Conservation (phyloP, 2,888 invertebrate genomes). For the Druceiella hillmani region DNA sequence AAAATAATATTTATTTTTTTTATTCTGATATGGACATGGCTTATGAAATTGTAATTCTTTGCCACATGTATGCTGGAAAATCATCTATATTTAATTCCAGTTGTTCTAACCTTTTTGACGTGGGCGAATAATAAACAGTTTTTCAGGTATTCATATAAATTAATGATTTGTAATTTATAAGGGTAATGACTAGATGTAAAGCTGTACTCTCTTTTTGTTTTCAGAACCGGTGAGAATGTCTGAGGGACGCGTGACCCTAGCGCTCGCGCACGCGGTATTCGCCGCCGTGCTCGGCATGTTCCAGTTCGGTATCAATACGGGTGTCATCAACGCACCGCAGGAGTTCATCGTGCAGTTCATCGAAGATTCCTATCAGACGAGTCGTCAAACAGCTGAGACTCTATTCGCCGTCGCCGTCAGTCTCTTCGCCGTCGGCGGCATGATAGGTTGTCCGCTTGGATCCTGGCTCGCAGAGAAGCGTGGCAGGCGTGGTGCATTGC, state of each 20-base stretch:
- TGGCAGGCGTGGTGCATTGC: constrained; percentile 62
- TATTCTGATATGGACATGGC: no score
- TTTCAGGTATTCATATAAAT: no score
- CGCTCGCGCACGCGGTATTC: constrained; percentile 58
- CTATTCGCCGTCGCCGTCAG: constrained; percentile 64
- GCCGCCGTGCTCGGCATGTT: constrained; percentile 66
- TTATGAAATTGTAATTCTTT: no score
- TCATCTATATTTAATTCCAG: no score
- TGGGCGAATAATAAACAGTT: no score
- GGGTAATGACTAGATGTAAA: no score
- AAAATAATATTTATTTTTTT: no score
- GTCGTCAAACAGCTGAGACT: constrained; percentile 41
- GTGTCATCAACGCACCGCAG: constrained; percentile 64
- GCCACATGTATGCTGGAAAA: no score
- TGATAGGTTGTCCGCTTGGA: constrained; percentile 71
- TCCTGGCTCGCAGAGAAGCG: constrained; percentile 66
- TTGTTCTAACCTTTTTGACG: no score
- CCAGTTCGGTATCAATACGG: constrained; percentile 67
- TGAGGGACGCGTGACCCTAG: constrained; percentile 51
- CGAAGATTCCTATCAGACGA: constrained; percentile 43
- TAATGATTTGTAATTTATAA: no score
- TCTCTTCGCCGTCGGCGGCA: constrained; percentile 73
- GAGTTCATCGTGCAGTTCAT: constrained; percentile 60
- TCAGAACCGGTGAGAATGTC: no score
- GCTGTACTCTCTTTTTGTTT: no score